Evolutionary conservation across 2,113 vertebrate species (phyloP).

Genomic region (Arenaria interpres): DNA sequence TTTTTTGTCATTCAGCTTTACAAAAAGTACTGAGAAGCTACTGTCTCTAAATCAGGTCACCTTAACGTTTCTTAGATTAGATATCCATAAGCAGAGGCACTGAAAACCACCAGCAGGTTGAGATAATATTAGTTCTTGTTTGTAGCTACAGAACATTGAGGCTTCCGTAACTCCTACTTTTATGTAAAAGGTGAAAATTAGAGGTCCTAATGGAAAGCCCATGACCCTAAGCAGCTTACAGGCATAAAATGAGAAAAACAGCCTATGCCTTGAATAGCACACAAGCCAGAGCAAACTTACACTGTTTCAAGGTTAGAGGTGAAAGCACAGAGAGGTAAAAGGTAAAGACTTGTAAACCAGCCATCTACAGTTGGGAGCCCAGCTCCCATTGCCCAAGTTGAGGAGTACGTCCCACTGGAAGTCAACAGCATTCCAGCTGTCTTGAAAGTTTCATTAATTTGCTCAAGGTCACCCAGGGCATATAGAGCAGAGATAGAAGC

Average conservation of each 20-base stretch:
- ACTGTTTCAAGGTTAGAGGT: neutral
- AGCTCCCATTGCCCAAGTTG: neutral
- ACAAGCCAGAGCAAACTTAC: neutral
- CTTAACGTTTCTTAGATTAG: neutral
- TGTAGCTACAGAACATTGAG: neutral
- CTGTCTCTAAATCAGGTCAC: neutral
- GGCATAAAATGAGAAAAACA: neutral
- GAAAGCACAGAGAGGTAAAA: neutral
- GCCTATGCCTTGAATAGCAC: neutral
- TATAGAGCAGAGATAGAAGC: neutral
- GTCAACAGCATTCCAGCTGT: neutral
- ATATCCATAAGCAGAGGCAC: neutral
- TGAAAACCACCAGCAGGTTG: neutral
- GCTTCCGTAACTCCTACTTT: neutral
- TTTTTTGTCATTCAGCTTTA: constrained; percentile 3
- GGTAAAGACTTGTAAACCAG: neutral
- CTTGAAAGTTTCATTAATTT: neutral
- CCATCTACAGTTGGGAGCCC: neutral
- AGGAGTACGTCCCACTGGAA: neutral
- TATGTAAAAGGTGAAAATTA: neutral
- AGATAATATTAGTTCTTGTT: neutral
- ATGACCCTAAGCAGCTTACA: neutral
- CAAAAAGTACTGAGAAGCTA: neutral
- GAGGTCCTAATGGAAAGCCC: neutral
- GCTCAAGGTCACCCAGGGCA: neutral